These are phyloP conservation scores for Hormaphis cornu DNA, from an alignment of 1,140 invertebrate genomes.

Conservation along the genomic window DNA sequence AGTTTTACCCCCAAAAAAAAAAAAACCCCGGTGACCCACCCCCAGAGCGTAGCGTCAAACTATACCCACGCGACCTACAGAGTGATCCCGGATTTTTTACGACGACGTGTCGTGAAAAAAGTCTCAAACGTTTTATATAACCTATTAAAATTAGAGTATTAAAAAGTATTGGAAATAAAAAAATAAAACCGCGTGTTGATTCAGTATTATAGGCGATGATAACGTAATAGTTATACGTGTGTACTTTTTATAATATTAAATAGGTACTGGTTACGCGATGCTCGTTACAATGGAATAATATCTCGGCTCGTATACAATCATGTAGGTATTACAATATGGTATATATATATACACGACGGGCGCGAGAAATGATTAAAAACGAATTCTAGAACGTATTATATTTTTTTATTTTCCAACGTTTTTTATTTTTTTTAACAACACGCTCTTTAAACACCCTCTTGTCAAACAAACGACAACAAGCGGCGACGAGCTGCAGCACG, in stretches of 20 bases:
- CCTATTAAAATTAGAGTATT: neutral
- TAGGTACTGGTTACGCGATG: neutral
- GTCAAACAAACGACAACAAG: slow-evolving; percentile 1
- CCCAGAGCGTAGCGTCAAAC: too few species aligned
- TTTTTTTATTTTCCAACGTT: too few species aligned
- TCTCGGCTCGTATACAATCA: too few species aligned
- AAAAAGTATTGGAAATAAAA: neutral
- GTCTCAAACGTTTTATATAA: neutral
- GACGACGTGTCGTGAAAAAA: too few species aligned
- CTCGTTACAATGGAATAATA: too few species aligned
- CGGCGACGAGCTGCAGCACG: neutral
- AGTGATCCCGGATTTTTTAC: too few species aligned
- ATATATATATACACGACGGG: neutral
- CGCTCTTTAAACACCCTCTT: neutral
- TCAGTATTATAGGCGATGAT: neutral
- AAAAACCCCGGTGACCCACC: too few species aligned
- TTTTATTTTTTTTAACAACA: neutral
- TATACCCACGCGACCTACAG: too few species aligned
- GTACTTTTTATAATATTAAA: neutral
- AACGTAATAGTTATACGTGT: neutral
- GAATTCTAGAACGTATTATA: too few species aligned
- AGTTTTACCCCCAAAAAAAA: too few species aligned
- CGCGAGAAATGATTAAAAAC: slow-evolving; percentile 8
- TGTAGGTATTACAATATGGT: too few species aligned
- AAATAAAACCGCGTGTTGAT: neutral